Base-by-base conservation (phyloP, 2,888 invertebrate species). In the Sclerodermus sp. region DNA sequence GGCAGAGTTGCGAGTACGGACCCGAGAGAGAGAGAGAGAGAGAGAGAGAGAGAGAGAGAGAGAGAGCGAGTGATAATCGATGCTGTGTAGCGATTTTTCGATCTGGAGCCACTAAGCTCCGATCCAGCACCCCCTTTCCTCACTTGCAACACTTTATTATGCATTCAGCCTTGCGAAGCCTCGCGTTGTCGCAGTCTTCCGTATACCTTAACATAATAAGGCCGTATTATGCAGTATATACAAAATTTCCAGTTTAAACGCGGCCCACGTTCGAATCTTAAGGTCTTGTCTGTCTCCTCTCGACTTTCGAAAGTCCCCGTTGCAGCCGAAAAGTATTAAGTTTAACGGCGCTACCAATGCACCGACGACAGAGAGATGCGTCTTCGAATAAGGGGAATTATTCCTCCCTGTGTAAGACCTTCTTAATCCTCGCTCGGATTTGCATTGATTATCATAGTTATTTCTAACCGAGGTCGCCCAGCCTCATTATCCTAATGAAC, bases 191-290 rank as follows among this genome's bases (percentile, higher is more conserved):
- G 54, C 55, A 51, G 60, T 57, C 58, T 60, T 53, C 49, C 62
- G 74, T 70, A 74, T 75, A 75, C 68, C 60, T 75, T 75, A 73
- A 68, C 75, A 74, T 76, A 75, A 76, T 76, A 66, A 66, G 68
- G 55, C 55, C 47, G 66, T 55, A 75, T 74, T 74, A 75, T 75
- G 62, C 74, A 66, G 66, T 65, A 66, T 68, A 70, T 67, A 69
- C 68, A 67, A 67, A 69, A 70, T 69, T 70, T 67, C 57, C 60
- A 64, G 64, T 64, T 64, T 62, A 60, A 64, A 64, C 56, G 61
- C 64, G 61, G 42, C 17, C 58, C 61, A 57, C 63, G 63, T 63
- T 57, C 57, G 45, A 51, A 55, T 52, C 51, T 55, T 53, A 55
- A 57, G 53, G 60, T 40, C 60, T 50, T 55, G 54, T 47, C 49